Conservation (phyloP, 2,113 vertebrate genomes). For the Etia nguti region DNA sequence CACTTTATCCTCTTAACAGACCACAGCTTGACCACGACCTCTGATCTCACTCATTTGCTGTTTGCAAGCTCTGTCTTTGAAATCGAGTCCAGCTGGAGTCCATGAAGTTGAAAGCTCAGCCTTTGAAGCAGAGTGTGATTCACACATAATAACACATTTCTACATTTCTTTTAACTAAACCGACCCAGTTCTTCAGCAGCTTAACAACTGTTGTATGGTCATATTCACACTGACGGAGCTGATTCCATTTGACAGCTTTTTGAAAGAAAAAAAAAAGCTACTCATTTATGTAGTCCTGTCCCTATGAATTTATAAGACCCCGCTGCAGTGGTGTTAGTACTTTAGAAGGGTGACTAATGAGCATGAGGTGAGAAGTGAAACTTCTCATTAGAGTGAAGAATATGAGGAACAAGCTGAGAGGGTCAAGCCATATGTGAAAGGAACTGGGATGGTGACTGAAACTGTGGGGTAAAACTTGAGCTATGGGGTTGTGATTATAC, state of each 20-base stretch:
- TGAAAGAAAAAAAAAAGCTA: too few species aligned
- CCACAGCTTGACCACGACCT: constrained; percentile 35
- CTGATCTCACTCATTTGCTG: constrained; percentile 43
- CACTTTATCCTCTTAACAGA: constrained; percentile 59
- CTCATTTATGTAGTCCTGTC: constrained; percentile 16
- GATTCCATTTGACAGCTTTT: constrained; percentile 12
- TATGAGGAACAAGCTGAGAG: constrained; percentile 25
- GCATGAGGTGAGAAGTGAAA: constrained; percentile 60
- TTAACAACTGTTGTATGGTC: constrained; percentile 1
- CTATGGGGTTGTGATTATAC: constrained; percentile 51
- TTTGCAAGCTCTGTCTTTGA: constrained; percentile 37
- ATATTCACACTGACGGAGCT: neutral
- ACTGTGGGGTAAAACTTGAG: constrained; percentile 51
- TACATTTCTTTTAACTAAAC: constrained; percentile 32
- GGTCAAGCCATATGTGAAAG: constrained; percentile 44
- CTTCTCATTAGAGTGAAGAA: constrained; percentile 52
- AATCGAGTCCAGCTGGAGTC: constrained; percentile 35
- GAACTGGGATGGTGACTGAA: constrained; percentile 48
- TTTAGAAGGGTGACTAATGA: constrained; percentile 63
- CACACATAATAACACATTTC: constrained; percentile 42
- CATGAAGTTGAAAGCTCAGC: constrained; percentile 47
- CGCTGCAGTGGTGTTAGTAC: constrained; percentile 25
- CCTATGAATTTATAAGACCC: constrained; percentile 26
- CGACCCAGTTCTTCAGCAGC: neutral
- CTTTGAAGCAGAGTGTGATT: constrained; percentile 59